Evolutionary conservation across 2,888 invertebrate genomes (phyloP).

Genomic region (Drosophila colorata): DNA sequence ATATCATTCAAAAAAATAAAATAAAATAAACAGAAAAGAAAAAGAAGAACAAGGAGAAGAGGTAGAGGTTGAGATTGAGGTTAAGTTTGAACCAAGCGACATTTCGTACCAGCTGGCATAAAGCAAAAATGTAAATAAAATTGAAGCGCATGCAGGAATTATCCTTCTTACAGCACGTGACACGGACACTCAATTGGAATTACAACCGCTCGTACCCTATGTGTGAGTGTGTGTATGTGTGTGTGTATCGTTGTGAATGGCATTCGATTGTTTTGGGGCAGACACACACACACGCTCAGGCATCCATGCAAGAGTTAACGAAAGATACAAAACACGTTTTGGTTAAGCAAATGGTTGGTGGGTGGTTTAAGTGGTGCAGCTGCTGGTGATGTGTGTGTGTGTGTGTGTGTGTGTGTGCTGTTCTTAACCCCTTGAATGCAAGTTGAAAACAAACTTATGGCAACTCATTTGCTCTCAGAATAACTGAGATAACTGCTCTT

Average conservation of each 20-base stretch:
- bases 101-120: conserved; percentile 39
- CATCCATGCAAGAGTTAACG: conserved; percentile 27
- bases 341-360: conserved; percentile 40
- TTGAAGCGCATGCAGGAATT: conserved; percentile 76
- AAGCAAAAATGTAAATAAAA: conserved; percentile 69
- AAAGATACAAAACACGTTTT: conserved; percentile 40
- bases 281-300: conserved; percentile 3
- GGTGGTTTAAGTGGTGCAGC: conserved; percentile 27
- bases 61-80: not conserved
- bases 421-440: conserved; percentile 54
- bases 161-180: conserved; percentile 68
- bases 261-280: conserved; percentile 48
- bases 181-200: conserved; percentile 65
- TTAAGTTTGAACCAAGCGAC: conserved; percentile 44
- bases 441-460: conserved; percentile 24
- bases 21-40: not conserved
- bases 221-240: conserved; percentile 16
- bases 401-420: conserved; percentile 31
- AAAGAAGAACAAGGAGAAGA: not conserved
- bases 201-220: conserved; percentile 28
- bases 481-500: too few species aligned
- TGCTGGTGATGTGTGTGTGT: conserved; percentile 11
- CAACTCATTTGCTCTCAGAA: conserved; percentile 45
- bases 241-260: conserved; percentile 37
- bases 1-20: conserved; percentile 31